Base-by-base conservation (phyloP, 2,113 vertebrate genomes). In the Anas platyrhynchos region DNA sequence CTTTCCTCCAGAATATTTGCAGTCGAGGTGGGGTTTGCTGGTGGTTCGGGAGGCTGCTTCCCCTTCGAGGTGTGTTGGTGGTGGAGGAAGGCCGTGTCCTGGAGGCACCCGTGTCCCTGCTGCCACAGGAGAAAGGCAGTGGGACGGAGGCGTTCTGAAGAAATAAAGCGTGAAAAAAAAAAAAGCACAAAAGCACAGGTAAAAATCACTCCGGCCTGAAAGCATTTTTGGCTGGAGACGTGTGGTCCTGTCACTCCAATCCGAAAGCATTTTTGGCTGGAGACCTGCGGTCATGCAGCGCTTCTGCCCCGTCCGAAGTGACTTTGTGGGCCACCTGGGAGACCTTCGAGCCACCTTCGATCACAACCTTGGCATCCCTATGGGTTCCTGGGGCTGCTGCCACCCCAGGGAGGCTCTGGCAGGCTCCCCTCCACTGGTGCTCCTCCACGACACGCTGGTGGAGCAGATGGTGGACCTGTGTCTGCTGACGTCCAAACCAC, bases 241-340 rank as follows among this genome's bases (percentile, higher is more conserved):
- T 41, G 41, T 41, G 41, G 41, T 41, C 41, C 41, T 41, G 41
- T 36, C 36, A 18, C 41, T 52, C 29, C 23, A 26, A 6, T 34
- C 16, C 72, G 31, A 66, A 50, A 67, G 41, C 15, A 7, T 31
- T 85, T 89, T 72, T 89, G 56, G 36, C 78, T 36, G 27, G 34
- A 82, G 16, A 67, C 16, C 20, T 72, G 43, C 0, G 1, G 11
- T 29, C n/a, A 11, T 0, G 1, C 43, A 41, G 41, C 31, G 83
- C 41, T 65, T 72, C 44, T 0, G 0, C 31, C 46, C 22, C 11
- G 7, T 8, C 75, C 26, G 62, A 76, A 68, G 15, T 26, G 34
- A 20, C 23, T 83, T 59, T 41, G 26, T 34, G 56, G 16, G 59
- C 75, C 41, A 41, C 50, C 36, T 56, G 54, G 27, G 32, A 86